Percentiles rank a stretch among this genome's conserved stretches.
Conservation (phyloP, 2,888 invertebrate species). For the Caenorhabditis sulstoni region DNA sequence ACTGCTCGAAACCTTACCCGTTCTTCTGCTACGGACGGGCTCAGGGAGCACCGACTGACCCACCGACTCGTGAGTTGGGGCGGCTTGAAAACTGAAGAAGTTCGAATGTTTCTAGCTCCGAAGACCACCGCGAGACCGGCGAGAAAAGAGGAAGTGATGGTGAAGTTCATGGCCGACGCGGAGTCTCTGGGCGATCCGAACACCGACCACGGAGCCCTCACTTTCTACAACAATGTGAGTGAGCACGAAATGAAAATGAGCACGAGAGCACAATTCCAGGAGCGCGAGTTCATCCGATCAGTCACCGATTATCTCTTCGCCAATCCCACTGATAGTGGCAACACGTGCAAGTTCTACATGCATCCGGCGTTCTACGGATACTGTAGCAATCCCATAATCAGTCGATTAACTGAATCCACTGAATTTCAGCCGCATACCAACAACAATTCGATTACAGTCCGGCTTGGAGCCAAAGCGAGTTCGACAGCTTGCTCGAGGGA, state of each 20-base stretch:
- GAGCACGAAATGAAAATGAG: too few relatives aligned
- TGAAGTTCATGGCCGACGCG: constrained; percentile 50
- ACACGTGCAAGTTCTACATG: constrained; percentile 47
- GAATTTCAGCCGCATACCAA: constrained; percentile 33
- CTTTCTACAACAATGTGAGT: constrained; percentile 38
- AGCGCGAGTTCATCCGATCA: constrained; percentile 47
- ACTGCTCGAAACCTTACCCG: constrained; percentile 24
- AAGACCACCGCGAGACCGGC: constrained; percentile 30
- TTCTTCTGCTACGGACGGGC: constrained; percentile 46
- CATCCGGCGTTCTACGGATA: constrained; percentile 42
- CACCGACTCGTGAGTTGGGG: constrained; percentile 22
- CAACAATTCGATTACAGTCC: constrained; percentile 40
- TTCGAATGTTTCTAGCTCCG: constrained; percentile 19
- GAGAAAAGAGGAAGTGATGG: constrained; percentile 37
- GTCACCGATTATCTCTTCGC: constrained; percentile 42
- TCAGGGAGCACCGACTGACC: constrained; percentile 47
- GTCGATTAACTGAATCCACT: background rate
- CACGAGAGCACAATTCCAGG: constrained; percentile 25
- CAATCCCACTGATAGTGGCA: constrained; percentile 15
- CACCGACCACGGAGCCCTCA: constrained; percentile 15
- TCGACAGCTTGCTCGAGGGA: constrained; percentile 38
- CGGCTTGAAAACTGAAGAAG: background rate
- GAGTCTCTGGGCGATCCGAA: constrained; percentile 49
- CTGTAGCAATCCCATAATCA: constrained; percentile 23
- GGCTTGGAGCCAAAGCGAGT: constrained; percentile 23